Conservation (phyloP, 1,140 invertebrate genomes). For the Alviniconcha marisindica region DNA sequence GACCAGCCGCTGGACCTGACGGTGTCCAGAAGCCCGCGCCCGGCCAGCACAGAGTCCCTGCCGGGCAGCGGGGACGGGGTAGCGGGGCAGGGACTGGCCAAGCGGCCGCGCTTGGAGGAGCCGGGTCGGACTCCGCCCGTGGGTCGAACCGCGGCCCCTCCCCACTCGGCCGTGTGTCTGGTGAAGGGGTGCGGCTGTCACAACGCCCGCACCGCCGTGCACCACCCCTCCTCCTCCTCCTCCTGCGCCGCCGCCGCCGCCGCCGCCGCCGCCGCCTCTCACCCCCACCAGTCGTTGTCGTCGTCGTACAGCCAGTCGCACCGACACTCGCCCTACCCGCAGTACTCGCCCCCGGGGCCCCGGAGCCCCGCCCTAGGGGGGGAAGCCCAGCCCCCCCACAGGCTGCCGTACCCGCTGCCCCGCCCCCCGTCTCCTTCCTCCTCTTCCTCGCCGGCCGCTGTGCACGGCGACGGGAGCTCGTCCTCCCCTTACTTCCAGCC, state of each 20-base stretch:
- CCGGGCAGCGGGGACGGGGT: not conserved
- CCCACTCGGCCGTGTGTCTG: not conserved
- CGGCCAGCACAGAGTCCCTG: not conserved
- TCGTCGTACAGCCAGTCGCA: not conserved
- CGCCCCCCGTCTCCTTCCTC: not conserved
- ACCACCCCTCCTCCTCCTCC: not conserved
- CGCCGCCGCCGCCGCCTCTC: too few species aligned
- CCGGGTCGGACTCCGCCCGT: not conserved
- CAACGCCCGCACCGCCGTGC: not conserved
- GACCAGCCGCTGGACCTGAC: slow-evolving; percentile 24
- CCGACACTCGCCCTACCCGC: slow-evolving; percentile 18
- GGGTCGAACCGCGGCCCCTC: not conserved
- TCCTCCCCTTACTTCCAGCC: not conserved
- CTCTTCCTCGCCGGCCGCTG: not conserved
- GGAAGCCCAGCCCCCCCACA: not conserved
- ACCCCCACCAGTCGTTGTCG: too few species aligned
- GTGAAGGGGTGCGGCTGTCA: slow-evolving; percentile 19
- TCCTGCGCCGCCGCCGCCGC: too few species aligned
- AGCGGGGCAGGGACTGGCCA: not conserved
- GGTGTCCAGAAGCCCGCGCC: slow-evolving; percentile 12
- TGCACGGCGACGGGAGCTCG: not conserved
- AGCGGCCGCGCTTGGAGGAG: not conserved
- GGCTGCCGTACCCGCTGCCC: not conserved
- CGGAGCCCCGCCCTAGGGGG: not conserved
- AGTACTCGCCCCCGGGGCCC: not conserved